Percentiles rank a stretch among this genome's conserved stretches.
Conservation (phyloP, 2,113 vertebrate genomes). For the Macquaria ambigua region DNA sequence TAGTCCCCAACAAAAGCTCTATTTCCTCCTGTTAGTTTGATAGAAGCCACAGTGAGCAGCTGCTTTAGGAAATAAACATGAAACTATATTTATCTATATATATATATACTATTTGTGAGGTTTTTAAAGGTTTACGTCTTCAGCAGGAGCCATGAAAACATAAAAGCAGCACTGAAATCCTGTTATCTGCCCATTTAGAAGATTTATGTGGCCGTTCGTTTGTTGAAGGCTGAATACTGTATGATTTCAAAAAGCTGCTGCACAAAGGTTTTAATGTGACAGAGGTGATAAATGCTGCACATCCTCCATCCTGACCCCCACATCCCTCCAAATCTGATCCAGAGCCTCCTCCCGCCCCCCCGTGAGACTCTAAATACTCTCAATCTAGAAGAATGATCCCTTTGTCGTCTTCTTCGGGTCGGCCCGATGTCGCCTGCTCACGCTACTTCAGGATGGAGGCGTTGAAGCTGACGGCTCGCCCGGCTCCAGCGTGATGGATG, state of each 20-base stretch:
- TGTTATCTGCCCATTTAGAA: not conserved
- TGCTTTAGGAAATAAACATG: no score
- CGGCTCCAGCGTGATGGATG: constrained; percentile 73
- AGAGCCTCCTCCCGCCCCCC: not conserved
- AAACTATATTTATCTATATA: no score
- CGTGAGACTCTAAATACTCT: not conserved
- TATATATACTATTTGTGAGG: no score
- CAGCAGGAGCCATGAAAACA: no score
- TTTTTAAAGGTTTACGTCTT: no score
- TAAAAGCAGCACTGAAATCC: no score
- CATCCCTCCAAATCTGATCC: not conserved
- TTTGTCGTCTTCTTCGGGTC: not conserved
- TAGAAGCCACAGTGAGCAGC: no score
- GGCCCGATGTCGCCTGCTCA: not conserved
- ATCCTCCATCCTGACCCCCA: not conserved
- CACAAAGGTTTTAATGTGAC: not conserved
- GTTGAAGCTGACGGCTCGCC: not conserved
- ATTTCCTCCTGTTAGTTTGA: no score
- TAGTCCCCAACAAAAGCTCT: no score
- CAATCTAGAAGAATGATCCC: constrained; percentile 11
- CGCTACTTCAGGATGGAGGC: not conserved
- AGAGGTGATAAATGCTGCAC: constrained; percentile 4
- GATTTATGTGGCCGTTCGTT: not conserved
- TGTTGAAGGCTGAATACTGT: not conserved
- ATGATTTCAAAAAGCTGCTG: not conserved